Evolutionary conservation across 1,140 invertebrate species (phyloP), one percentile per base, ranked within the genome.

Genomic region (Scaptomyza graminum): DNA sequence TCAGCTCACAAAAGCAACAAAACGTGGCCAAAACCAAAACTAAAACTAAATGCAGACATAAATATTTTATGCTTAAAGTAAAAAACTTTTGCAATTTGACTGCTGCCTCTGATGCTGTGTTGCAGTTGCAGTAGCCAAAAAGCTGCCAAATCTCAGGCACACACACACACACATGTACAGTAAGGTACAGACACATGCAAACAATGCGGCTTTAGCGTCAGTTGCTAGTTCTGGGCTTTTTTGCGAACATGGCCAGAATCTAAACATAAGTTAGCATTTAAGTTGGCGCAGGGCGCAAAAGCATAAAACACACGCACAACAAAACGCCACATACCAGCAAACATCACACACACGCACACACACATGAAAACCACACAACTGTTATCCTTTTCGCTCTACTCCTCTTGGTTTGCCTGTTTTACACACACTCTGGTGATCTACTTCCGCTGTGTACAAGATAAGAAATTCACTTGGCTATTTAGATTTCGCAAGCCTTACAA

Each of bases 21-120:
- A 85, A 79, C 78, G 59, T 81, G 70, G 77, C 77, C 74, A 72
- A 82, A 85, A 66, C 82, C 80, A 87, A 43, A 85, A 66, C 82
- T 85, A 87, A 43, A 85, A 85, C 81, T 81, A 87, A 85, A 85
- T 85, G 82, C 82, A 85, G 82, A 78, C 82, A 85, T 85, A 87
- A 85, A 85, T 85, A 87, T 85, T 87, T 85, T 87, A 85, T 85
- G 82, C 82, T 85, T 85, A 85, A 85, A 85, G 83, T 79, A 85
- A 87, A 76, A 85, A 85, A 85, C 78, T 87, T 85, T 85, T 85
- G 82, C 82, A 85, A 85, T 85, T 85, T 85, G 82, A 87, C 82
- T 85, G 82, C 76, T 78, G 75, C 70, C 61, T 54, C 41, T 67
- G 75, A 39, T n/a, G 51, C 51, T 60, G 72, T 59, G 73, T 66